Conservation (phyloP, 2,113 vertebrate species). For the Ascaphus truei region DNA sequence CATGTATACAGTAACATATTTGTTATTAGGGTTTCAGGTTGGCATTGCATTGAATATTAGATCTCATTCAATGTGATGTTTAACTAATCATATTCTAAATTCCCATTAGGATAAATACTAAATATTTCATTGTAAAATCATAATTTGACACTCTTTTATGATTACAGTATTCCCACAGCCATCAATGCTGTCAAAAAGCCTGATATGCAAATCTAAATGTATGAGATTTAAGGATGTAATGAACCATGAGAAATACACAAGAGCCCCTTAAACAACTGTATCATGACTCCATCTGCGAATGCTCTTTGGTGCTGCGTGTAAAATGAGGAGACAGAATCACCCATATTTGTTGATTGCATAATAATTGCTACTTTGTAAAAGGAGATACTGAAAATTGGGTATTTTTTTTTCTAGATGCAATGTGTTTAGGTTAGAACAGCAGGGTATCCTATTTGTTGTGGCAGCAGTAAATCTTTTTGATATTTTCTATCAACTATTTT, state of each 20-base stretch:
- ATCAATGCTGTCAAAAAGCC: constrained; percentile 10
- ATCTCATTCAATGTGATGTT: constrained; percentile 22
- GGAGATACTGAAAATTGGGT: too few species aligned
- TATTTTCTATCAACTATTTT: too few species aligned
- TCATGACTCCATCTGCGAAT: background rate
- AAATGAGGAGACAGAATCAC: constrained; percentile 18
- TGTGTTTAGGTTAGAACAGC: too few species aligned
- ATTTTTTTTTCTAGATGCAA: too few species aligned
- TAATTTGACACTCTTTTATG: constrained; percentile 33
- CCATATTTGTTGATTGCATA: background rate
- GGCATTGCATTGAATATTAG: constrained; percentile 41
- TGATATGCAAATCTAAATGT: constrained; percentile 35
- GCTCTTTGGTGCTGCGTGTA: background rate
- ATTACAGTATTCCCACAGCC: constrained; percentile 18
- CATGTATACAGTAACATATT: too few species aligned
- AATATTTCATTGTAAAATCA: constrained; percentile 16
- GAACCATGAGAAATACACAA: constrained; percentile 21
- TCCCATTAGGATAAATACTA: constrained; percentile 35
- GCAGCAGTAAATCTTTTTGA: too few species aligned
- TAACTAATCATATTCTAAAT: constrained; percentile 42
- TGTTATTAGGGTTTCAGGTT: too few species aligned
- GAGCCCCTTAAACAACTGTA: constrained; percentile 7
- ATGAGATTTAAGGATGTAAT: constrained; percentile 18
- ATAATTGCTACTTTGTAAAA: too few species aligned
- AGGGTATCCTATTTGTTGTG: too few species aligned